phyloP scores from a whole-genome alignment of 2,113 vertebrate species.

The Sturnus vulgaris region DNA sequence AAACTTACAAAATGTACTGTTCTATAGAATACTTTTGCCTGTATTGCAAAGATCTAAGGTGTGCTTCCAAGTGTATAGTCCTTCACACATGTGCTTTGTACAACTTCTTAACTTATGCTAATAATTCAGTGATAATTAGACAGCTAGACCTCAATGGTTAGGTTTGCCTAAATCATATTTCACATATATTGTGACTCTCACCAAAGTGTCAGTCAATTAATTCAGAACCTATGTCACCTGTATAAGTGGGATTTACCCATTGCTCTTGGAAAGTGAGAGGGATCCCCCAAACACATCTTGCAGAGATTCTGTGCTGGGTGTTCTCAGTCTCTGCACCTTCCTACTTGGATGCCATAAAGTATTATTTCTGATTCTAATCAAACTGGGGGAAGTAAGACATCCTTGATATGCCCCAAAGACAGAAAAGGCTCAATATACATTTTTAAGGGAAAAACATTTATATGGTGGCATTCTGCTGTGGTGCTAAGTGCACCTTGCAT shows the following conservation, averaged over 20 bases:
- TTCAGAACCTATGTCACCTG: background rate
- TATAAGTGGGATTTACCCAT: accelerated
- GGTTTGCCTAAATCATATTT: background rate
- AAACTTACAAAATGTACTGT: background rate
- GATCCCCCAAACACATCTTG: background rate
- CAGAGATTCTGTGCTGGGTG: background rate
- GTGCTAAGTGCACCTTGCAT: background rate
- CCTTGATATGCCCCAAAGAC: background rate
- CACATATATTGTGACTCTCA: background rate
- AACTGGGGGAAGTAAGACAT: background rate
- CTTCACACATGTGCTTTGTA: background rate
- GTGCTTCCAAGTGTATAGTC: constrained; percentile 21
- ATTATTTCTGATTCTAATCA: background rate
- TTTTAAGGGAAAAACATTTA: background rate
- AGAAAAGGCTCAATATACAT: background rate
- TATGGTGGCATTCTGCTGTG: background rate
- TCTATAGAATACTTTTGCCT: background rate
- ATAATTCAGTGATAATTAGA: background rate
- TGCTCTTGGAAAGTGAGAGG: background rate
- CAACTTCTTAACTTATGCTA: background rate
- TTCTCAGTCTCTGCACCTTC: background rate
- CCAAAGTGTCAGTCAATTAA: background rate
- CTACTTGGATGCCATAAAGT: background rate
- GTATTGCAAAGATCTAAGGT: background rate
- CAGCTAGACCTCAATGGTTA: background rate